Conservation (phyloP, 1,140 invertebrate species). For the Ceratosolen solmsi region DNA sequence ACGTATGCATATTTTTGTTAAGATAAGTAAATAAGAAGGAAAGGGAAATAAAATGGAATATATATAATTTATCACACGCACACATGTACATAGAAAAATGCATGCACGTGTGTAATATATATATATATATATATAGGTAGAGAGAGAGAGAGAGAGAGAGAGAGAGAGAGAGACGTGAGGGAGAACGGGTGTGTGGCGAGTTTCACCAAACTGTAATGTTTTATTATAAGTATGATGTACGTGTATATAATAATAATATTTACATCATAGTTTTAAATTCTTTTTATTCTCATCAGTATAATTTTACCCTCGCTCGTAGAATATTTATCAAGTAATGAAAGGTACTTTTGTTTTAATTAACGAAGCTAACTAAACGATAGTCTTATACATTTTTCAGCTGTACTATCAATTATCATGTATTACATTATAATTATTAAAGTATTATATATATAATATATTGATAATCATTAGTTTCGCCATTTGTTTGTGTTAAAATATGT, state of each 20-base stretch:
- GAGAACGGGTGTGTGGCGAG: conserved; percentile 8
- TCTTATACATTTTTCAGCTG: conserved; percentile 47
- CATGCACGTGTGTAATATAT: not conserved
- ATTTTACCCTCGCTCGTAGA: conserved; percentile 44
- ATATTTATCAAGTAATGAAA: conserved; percentile 51
- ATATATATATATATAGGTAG: not conserved
- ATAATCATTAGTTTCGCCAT: conserved; percentile 56
- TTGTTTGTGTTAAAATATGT: conserved; percentile 47
- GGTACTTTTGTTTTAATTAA: conserved; percentile 45
- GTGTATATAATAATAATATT: conserved; percentile 40
- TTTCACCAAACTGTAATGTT: conserved; percentile 23
- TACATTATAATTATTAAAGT: conserved; percentile 55
- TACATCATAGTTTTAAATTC: conserved; percentile 40
- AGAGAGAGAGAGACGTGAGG: not conserved
- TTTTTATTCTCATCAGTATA: conserved; percentile 40
- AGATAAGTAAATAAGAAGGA: not conserved
- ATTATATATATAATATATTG: conserved; percentile 57
- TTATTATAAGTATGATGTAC: conserved; percentile 29
- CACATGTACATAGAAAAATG: too few relatives aligned
- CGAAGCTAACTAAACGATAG: conserved; percentile 54
- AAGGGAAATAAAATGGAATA: not conserved
- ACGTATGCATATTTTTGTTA: not conserved
- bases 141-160: not conserved
- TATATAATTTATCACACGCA: too few relatives aligned
- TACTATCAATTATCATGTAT: conserved; percentile 59